phyloP scores from a whole-genome alignment of 2,797 vertebrate genomes.

The Microctenopoma lineatum region DNA sequence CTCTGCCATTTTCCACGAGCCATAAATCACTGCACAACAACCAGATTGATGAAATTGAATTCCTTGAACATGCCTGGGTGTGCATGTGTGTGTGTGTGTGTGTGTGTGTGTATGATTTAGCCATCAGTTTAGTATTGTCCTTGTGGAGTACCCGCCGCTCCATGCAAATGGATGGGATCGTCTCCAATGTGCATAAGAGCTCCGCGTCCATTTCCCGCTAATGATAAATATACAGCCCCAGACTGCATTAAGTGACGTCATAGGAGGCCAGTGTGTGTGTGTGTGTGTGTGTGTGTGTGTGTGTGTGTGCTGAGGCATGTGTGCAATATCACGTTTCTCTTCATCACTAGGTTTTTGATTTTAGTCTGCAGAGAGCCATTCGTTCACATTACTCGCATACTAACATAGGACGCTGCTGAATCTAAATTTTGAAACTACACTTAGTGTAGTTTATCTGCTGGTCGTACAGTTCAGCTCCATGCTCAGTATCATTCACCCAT shows the following conservation, averaged over 20 bases:
- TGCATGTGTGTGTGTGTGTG: conserved; percentile 3
- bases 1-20: conserved; percentile 44
- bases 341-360: conserved; percentile 46
- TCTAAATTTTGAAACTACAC: not conserved
- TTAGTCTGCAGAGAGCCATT: conserved; percentile 35
- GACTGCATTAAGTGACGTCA: conserved; percentile 53
- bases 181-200: conserved; percentile 38
- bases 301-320: conserved; percentile 16
- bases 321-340: conserved; percentile 27
- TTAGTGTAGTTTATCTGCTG: too few species aligned
- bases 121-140: conserved; percentile 25
- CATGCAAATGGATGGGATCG: conserved; percentile 55
- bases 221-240: conserved; percentile 59
- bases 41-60: conserved; percentile 75
- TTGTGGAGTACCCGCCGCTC: conserved; percentile 21
- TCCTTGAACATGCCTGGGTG: conserved; percentile 34
- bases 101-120: conserved; percentile 24
- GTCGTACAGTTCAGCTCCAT: not conserved
- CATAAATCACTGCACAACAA: conserved; percentile 74
- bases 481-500: conserved; percentile 33
- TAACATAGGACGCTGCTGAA: not conserved
- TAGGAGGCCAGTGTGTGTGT: not conserved
- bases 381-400: conserved; percentile 34
- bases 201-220: conserved; percentile 49
- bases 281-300: conserved; percentile 10